Evolutionary conservation across 1,140 invertebrate species (phyloP).

Genomic region (Conus ventricosus): DNA sequence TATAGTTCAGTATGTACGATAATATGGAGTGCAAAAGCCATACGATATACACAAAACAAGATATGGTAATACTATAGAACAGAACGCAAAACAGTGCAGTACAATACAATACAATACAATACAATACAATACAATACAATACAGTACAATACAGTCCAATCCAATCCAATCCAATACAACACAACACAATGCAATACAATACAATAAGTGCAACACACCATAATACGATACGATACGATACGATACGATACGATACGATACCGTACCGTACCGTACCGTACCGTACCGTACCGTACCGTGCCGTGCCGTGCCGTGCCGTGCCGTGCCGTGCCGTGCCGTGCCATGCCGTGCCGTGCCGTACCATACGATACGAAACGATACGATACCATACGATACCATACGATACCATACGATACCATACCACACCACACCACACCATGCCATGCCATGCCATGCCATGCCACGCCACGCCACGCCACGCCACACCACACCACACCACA

Average conservation of each 20-base stretch:
- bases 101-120: not conserved
- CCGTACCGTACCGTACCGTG: not conserved
- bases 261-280: not conserved
- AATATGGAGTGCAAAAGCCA: too few relatives aligned
- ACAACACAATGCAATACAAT: too few relatives aligned
- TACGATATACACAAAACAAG: too few relatives aligned
- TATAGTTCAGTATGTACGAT: too few relatives aligned
- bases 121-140: not conserved
- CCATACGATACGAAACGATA: not conserved
- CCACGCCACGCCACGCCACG: not conserved
- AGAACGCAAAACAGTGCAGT: not conserved
- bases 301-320: not conserved
- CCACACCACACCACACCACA: not conserved
- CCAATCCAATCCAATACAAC: too few relatives aligned
- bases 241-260: not conserved
- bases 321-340: not conserved
- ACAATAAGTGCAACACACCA: not conserved
- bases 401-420: not conserved
- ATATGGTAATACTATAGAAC: too few relatives aligned
- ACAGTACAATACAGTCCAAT: not conserved
- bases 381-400: not conserved
- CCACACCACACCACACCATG: not conserved
- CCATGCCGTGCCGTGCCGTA: not conserved
- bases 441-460: not conserved
- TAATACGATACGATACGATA: not conserved